phyloP scores from a whole-genome alignment of 2,888 invertebrate genomes.

The Desoria tigrina region DNA sequence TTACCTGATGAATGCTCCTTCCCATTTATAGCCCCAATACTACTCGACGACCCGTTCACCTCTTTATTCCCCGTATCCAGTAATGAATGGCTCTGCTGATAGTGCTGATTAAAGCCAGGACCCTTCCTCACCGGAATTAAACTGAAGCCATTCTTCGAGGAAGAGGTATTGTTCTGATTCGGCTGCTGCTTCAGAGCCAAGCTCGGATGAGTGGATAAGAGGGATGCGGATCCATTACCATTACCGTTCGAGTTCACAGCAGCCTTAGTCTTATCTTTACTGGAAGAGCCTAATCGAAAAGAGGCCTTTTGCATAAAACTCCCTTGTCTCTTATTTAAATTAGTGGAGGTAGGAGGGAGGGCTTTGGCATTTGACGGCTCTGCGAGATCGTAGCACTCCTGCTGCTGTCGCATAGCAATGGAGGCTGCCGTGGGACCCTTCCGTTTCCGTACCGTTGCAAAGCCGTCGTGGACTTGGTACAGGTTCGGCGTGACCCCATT shows the following conservation, averaged over 20 bases:
- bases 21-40: not conserved
- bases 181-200: conserved; percentile 22
- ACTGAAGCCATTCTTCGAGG: conserved; percentile 16
- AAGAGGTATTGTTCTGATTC: not conserved
- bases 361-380: conserved; percentile 21
- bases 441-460: conserved; percentile 70
- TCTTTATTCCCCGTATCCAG: not conserved
- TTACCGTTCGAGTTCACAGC: conserved; percentile 20
- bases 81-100: not conserved
- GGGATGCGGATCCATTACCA: conserved; percentile 27
- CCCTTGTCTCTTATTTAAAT: conserved; percentile 4
- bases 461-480: conserved; percentile 71
- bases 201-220: conserved; percentile 40
- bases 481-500: conserved; percentile 21
- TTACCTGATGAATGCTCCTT: not conserved
- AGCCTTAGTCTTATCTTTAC: conserved; percentile 17
- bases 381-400: conserved; percentile 49
- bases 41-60: not conserved
- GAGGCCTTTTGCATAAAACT: conserved; percentile 18
- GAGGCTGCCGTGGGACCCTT: conserved; percentile 51
- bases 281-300: conserved; percentile 10
- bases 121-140: conserved; percentile 17
- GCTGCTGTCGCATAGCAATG: conserved; percentile 45
- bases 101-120: too few relatives aligned
- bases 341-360: not conserved